Evolutionary conservation across 2,113 vertebrate species (phyloP).

Genomic region (Aleadryas rufinucha): DNA sequence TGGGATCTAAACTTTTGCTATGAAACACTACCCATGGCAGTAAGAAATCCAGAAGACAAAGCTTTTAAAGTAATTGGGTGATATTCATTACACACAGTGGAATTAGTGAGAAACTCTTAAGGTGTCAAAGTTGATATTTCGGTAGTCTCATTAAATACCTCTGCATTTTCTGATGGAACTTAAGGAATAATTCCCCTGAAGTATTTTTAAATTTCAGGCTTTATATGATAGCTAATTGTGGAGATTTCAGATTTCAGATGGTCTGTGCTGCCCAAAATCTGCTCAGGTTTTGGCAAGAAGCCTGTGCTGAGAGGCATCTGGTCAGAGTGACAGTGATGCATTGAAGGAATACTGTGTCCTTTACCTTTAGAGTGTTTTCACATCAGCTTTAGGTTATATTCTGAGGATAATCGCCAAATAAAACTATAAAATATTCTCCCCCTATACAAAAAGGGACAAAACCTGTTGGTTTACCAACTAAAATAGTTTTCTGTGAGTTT

Average conservation of each 20-base stretch:
- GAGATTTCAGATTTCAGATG: background rate
- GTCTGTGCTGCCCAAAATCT: background rate
- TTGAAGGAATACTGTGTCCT: background rate
- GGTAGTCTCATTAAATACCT: background rate
- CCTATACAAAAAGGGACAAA: background rate
- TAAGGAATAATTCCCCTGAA: background rate
- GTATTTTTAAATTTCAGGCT: background rate
- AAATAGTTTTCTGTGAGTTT: background rate
- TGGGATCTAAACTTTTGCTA: background rate
- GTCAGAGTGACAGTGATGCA: background rate
- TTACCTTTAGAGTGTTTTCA: background rate
- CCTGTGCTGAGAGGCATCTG: background rate
- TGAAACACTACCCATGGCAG: background rate
- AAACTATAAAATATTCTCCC: background rate
- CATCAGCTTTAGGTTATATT: background rate
- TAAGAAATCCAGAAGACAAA: constrained; percentile 15
- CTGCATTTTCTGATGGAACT: background rate
- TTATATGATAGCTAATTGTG: background rate
- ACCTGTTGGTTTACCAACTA: background rate
- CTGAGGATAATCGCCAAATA: background rate
- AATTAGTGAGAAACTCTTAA: background rate
- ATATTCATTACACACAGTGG: background rate
- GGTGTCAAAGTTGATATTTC: background rate
- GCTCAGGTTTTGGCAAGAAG: background rate
- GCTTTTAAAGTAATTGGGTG: constrained; percentile 1